Evolutionary conservation across 2,797 vertebrate species (phyloP).

Genomic region (Dromococcyx pavoninus): DNA sequence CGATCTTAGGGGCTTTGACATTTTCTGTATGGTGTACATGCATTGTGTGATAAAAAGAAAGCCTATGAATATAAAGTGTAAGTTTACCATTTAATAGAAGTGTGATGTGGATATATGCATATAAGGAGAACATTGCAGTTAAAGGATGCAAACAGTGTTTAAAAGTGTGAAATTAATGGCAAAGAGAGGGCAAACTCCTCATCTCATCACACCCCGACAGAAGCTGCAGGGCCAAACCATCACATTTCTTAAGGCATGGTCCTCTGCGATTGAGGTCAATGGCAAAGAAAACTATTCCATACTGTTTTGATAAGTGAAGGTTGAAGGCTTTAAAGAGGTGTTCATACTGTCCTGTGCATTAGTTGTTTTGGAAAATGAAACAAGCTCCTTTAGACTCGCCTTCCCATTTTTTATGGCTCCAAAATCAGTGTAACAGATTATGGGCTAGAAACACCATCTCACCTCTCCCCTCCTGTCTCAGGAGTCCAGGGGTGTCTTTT

Average conservation of each 20-base stretch:
- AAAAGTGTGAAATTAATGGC: background rate
- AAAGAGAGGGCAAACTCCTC: background rate
- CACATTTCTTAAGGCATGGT: background rate
- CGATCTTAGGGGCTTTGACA: background rate
- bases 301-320: background rate
- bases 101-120: background rate
- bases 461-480: background rate
- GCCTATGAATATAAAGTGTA: background rate
- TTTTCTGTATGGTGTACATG: background rate
- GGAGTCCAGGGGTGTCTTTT: background rate
- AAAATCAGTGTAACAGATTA: background rate
- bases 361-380: slow-evolving; percentile 33
- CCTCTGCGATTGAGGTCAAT: background rate
- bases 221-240: background rate
- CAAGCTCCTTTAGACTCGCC: background rate
- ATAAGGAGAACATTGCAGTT: background rate
- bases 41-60: background rate
- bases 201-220: background rate
- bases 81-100: background rate
- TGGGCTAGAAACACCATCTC: background rate
- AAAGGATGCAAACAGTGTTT: background rate
- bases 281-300: background rate
- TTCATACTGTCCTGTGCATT: background rate
- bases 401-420: background rate
- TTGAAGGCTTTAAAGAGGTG: background rate